Conservation (phyloP, 2,113 vertebrate species). For the Saccopteryx bilineata region DNA sequence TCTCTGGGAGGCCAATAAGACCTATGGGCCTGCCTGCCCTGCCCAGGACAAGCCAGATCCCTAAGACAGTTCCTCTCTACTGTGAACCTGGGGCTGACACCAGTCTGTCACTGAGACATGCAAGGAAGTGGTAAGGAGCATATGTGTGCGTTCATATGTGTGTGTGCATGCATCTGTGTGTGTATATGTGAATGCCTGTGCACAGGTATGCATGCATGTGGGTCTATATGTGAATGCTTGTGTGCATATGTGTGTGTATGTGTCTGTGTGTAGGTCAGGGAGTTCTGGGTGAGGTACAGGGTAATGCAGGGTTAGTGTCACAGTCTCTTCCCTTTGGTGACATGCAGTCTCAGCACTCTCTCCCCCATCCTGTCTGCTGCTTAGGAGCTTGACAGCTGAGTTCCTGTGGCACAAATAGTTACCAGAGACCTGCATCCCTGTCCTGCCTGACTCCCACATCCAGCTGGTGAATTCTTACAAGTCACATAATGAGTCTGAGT, state of each 20-base stretch:
- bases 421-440: neutral
- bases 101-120: neutral
- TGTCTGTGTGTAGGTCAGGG: fast-evolving
- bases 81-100: neutral
- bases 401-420: neutral
- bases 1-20: neutral
- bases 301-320: neutral
- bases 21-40: neutral
- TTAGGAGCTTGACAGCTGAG: neutral
- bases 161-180: neutral
- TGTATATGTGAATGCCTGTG: fast-evolving
- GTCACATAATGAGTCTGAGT: no score
- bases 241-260: fast-evolving
- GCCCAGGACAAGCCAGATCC: neutral
- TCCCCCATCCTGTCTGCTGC: neutral
- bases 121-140: neutral
- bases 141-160: fast-evolving
- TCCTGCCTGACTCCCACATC: neutral
- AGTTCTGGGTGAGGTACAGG: neutral
- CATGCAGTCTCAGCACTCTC: neutral
- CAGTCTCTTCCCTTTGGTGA: neutral
- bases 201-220: no score
- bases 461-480: neutral
- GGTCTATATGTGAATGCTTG: fast-evolving
- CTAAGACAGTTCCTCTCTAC: neutral